phyloP scores from a whole-genome alignment of 2,113 vertebrate genomes.

The Pygoscelis antarcticus region DNA sequence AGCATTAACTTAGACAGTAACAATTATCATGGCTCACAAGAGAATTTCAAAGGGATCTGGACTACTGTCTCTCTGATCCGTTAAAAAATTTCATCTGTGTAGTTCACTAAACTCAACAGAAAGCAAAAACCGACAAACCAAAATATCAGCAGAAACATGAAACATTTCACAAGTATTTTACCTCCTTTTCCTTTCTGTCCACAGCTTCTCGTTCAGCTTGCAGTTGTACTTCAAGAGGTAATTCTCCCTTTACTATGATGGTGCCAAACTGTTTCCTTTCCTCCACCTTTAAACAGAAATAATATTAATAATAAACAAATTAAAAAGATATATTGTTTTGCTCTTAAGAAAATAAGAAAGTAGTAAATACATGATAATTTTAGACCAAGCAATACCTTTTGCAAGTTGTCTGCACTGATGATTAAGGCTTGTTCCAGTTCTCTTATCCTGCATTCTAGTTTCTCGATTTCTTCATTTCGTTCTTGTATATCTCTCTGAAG shows the following conservation, averaged over 20 bases:
- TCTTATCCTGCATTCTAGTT: slow-evolving; percentile 86
- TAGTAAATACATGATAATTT: background rate
- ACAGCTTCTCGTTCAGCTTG: slow-evolving; percentile 95
- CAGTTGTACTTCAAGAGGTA: slow-evolving; percentile 87
- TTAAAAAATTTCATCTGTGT: background rate
- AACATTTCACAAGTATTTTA: slow-evolving; percentile 60
- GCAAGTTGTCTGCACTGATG: slow-evolving; percentile 80
- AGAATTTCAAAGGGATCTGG: background rate
- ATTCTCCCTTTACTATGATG: slow-evolving; percentile 73
- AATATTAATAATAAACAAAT: background rate
- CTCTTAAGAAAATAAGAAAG: background rate
- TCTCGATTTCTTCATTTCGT: slow-evolving; percentile 93
- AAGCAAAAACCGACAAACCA: background rate
- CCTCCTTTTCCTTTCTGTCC: slow-evolving; percentile 98
- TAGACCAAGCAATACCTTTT: slow-evolving; percentile 78
- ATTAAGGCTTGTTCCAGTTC: slow-evolving; percentile 93
- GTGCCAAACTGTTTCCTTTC: slow-evolving; percentile 82
- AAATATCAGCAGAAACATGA: background rate
- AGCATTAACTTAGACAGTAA: background rate
- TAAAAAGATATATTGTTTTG: background rate
- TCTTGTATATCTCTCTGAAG: slow-evolving; percentile 90
- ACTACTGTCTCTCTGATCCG: background rate
- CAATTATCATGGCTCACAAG: background rate
- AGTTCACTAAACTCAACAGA: background rate
- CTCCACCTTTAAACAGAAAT: slow-evolving; percentile 77